Conservation (phyloP, 2,113 vertebrate species). For the Mohoua ochrocephala region DNA sequence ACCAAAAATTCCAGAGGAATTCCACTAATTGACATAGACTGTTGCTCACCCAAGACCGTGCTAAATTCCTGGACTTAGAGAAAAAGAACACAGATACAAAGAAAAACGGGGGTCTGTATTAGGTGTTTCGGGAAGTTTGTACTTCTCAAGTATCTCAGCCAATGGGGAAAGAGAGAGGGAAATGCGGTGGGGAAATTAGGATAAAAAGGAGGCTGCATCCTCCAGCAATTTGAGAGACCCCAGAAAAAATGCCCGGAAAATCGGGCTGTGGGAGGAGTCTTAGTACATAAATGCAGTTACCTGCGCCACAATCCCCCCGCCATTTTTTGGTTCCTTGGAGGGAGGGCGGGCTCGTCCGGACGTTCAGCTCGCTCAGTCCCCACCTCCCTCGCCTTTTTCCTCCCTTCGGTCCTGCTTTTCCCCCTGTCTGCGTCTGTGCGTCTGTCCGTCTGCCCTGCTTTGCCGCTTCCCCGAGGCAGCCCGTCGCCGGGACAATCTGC, state of each 20-base stretch:
- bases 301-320: too few species aligned
- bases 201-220: not conserved
- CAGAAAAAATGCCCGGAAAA: not conserved
- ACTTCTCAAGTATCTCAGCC: not conserved
- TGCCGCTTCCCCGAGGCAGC: not conserved
- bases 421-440: too few species aligned
- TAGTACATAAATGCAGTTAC: not conserved
- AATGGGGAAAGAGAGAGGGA: not conserved
- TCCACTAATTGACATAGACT: not conserved
- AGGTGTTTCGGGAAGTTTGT: not conserved
- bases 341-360: too few species aligned
- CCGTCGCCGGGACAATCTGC: not conserved
- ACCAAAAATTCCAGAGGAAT: not conserved
- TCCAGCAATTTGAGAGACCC: not conserved
- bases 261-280: not conserved
- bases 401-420: not conserved
- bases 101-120: not conserved
- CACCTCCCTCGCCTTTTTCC: not conserved
- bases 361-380: not conserved
- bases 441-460: not conserved
- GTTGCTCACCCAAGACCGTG: not conserved
- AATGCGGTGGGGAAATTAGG: not conserved
- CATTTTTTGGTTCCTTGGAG: not conserved
- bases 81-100: not conserved
- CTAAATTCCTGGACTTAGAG: not conserved